A percentile compares a stretch with the other conserved stretches of the same genome.
phyloP scores from a whole-genome alignment of 2,888 invertebrate genomes.

The Acleris literana region DNA sequence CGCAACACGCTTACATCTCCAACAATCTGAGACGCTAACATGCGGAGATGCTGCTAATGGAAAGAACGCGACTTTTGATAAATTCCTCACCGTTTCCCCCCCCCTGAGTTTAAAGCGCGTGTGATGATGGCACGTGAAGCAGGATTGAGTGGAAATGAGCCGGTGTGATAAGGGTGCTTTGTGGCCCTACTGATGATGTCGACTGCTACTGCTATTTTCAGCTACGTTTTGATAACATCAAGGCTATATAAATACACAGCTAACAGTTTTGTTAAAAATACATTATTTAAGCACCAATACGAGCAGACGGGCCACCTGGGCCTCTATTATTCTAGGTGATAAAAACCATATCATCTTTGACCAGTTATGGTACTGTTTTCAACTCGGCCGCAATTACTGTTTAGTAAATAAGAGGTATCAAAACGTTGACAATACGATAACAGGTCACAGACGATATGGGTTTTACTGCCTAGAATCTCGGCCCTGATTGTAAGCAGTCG shows the following conservation, averaged over 20 bases:
- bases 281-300: too few relatives aligned
- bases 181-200: slow-evolving; percentile 39
- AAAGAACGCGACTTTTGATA: slow-evolving; percentile 77
- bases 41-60: slow-evolving; percentile 71
- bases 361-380: too few relatives aligned
- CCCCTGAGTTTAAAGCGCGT: slow-evolving; percentile 59
- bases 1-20: slow-evolving; percentile 57
- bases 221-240: slow-evolving; percentile 11
- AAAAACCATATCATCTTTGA: too few relatives aligned
- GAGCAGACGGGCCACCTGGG: too few relatives aligned
- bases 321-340: too few relatives aligned
- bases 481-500: too few relatives aligned
- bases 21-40: slow-evolving; percentile 66
- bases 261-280: too few relatives aligned
- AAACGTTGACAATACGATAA: too few relatives aligned
- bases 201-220: slow-evolving; percentile 22
- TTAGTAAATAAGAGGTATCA: too few relatives aligned
- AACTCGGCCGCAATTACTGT: too few relatives aligned
- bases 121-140: slow-evolving; percentile 61
- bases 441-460: too few relatives aligned
- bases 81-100: slow-evolving; percentile 64
- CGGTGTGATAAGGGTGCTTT: slow-evolving; percentile 64
- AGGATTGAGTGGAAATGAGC: slow-evolving; percentile 74
- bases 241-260: not conserved
- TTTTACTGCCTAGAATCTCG: too few relatives aligned